Base-by-base conservation (phyloP, 2,888 invertebrate genomes). In the Acleris sparsana region DNA sequence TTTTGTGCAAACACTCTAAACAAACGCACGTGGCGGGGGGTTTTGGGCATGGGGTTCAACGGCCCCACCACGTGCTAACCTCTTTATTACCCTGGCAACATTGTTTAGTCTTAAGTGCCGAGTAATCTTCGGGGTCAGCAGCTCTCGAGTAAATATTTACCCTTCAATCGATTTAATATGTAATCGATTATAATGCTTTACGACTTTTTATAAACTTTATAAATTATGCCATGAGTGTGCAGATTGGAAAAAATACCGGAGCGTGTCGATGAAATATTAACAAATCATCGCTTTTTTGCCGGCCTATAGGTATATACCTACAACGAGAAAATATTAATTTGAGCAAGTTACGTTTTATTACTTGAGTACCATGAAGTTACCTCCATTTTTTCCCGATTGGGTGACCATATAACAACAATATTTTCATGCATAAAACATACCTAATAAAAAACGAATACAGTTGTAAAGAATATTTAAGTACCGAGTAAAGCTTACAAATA, bases 21-120 rank as follows among this genome's bases (percentile, higher is more conserved):
- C 70, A 74, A 76, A 76, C 77, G 73, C 83, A 83, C 79, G 80
- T 82, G 80, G 75, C 73, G 75, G 77, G 69, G 64, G 63, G 80
- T 79, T 84, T 83, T 75, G 83, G 80, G 69, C 70, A 79, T 72
- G 65, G 72, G 71, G 87, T 85, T 88, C 86, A 81, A 75, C 72
- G 79, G 72, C 84, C 87, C 71, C 61, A 75, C 78, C 87, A 87
- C 83, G 85, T 87, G 86, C 78, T 79, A 72, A 71, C 70, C 73
- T 74, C 70, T 84, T 84, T 83, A 83, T 79, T 82, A 80, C 73
- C 77, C 61, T 63, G 66, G 66, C 61, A 57, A 62, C 62, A 62
- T 62, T 66, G 66, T 66, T 66, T 53, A 66, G 66, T 66, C 53
- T 66, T 57, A 56, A 65, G 62, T 52, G 62, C 39, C 44, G 29